Conservation (phyloP, 1,140 invertebrate genomes). For the Calosoma granatense region DNA sequence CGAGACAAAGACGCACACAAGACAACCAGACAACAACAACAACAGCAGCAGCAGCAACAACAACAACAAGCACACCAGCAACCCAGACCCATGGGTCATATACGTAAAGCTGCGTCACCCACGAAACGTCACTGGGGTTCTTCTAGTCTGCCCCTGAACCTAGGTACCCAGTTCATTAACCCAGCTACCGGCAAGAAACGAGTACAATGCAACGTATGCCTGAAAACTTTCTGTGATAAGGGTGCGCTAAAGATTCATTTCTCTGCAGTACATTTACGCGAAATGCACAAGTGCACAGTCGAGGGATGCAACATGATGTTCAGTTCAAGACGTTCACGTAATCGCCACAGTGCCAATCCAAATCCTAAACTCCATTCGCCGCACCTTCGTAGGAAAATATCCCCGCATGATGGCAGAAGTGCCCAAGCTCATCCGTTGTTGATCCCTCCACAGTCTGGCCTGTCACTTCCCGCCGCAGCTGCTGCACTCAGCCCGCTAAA, state of each 20-base stretch:
- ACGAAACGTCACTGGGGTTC: constrained; percentile 85
- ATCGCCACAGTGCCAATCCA: constrained; percentile 94
- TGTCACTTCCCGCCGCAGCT: constrained; percentile 43
- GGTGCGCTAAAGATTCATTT: constrained; percentile 99
- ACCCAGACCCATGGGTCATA: constrained; percentile 39
- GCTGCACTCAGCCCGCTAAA: constrained; percentile 52
- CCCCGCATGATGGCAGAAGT: constrained; percentile 83
- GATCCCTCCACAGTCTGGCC: constrained; percentile 58
- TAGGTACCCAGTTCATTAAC: constrained; percentile 84
- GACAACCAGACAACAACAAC: constrained; percentile 32
- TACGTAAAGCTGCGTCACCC: constrained; percentile 73
- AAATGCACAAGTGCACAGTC: constrained; percentile 99
- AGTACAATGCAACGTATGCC: constrained; percentile 95
- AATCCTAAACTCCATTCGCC: constrained; percentile 98
- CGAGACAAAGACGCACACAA: constrained; percentile 40
- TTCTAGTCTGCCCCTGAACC: constrained; percentile 66
- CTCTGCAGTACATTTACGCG: constrained; percentile 94
- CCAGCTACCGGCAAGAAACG: constrained; percentile 89
- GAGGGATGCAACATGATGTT: constrained; percentile 99
- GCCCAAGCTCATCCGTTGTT: constrained; percentile 73
- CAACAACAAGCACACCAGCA: too few relatives aligned
- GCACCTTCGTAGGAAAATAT: constrained; percentile 82
- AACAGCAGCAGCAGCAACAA: constrained; percentile 31
- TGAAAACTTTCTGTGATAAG: constrained; percentile 99
- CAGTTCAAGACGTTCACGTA: constrained; percentile 88